Conservation (phyloP, 2,113 vertebrate species). For the Coracopsis vasa region DNA sequence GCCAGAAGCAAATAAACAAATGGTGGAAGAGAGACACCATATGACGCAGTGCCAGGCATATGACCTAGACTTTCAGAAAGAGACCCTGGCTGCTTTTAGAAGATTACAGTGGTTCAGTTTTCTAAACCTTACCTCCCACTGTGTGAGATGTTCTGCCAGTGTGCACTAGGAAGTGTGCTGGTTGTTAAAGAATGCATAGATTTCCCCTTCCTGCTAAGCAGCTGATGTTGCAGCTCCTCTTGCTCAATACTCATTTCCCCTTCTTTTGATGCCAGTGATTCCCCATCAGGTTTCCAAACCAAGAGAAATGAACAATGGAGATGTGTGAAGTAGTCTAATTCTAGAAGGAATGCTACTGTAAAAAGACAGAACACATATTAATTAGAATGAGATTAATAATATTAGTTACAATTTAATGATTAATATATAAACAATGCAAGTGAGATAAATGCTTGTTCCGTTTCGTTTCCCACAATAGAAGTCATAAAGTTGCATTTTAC, state of each 20-base stretch:
- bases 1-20: conserved; percentile 77
- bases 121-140: not conserved
- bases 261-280: not conserved
- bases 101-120: not conserved
- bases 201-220: not conserved
- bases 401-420: conserved; percentile 2
- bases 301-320: conserved; percentile 12
- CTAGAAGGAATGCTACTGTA: conserved; percentile 15
- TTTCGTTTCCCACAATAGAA: not conserved
- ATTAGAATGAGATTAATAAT: conserved; percentile 48
- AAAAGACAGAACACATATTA: conserved; percentile 27
- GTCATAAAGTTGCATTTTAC: conserved; percentile 38
- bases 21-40: conserved; percentile 53
- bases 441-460: conserved; percentile 40
- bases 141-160: not conserved
- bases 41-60: conserved; percentile 46
- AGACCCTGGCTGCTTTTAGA: conserved; percentile 25
- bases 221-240: not conserved
- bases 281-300: not conserved
- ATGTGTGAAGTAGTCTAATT: conserved; percentile 7
- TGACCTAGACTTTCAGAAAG: conserved; percentile 33
- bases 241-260: not conserved
- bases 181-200: not conserved
- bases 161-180: not conserved
- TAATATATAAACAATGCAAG: conserved; percentile 39